These are phyloP conservation scores for Phodopus roborovskii DNA, from an alignment of 2,113 vertebrate species.

Conservation along the genomic window DNA sequence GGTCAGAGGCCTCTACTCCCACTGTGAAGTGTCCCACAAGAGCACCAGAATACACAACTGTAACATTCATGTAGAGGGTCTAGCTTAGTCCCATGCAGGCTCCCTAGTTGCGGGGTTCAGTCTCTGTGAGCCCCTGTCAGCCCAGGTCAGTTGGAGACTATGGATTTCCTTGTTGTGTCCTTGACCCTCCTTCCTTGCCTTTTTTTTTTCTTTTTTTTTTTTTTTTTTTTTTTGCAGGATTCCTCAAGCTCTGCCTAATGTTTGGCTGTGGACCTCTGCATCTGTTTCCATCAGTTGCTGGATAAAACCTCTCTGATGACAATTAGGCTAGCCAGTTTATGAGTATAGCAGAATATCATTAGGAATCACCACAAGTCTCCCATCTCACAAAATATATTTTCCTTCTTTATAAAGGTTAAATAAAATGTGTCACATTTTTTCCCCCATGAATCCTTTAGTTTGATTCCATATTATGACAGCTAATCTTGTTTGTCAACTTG, in stretches of 20 bases:
- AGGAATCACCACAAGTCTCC: background rate
- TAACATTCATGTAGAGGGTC: background rate
- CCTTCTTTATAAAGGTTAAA: background rate
- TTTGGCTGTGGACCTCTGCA: background rate
- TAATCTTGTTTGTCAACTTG: background rate
- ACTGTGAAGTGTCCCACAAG: background rate
- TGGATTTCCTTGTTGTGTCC: background rate
- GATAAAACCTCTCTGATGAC: background rate
- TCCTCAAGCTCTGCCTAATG: background rate
- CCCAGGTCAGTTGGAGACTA: background rate
- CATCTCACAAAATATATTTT: background rate
- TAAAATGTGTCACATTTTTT: background rate
- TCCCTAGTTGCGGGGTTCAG: background rate
- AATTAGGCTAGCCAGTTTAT: background rate
- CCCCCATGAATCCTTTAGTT: background rate
- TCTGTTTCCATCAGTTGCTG: background rate
- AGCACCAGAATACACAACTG: background rate
- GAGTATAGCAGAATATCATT: background rate
- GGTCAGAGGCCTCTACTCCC: background rate
- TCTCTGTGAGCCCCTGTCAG: background rate
- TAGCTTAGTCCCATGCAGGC: background rate
- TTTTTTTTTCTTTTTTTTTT: too few relatives aligned
- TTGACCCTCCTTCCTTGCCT: background rate
- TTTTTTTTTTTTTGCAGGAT: too few relatives aligned
- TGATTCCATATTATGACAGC: background rate